Conservation (phyloP, 2,797 vertebrate species). For the Sebastolobus altivelis region DNA sequence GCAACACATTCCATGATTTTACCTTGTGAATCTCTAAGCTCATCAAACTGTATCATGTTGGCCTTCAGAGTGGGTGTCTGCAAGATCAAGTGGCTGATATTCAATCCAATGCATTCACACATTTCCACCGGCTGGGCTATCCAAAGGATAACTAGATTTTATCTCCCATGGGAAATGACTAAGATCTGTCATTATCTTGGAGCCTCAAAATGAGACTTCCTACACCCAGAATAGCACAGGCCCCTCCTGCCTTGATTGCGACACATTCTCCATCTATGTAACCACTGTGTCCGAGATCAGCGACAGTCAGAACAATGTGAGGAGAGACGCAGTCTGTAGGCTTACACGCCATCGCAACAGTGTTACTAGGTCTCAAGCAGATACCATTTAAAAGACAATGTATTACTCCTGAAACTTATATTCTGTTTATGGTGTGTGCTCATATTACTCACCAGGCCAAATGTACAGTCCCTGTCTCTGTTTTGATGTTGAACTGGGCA, state of each 20-base stretch:
- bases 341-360: constrained; percentile 81
- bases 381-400: constrained; percentile 83
- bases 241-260: constrained; percentile 74
- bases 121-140: constrained; percentile 78
- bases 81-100: constrained; percentile 82
- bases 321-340: constrained; percentile 74
- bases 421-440: constrained; percentile 88
- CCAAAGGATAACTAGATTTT: constrained; percentile 82
- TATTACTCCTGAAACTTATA: constrained; percentile 87
- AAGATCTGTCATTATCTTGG: constrained; percentile 81
- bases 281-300: constrained; percentile 77
- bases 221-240: constrained; percentile 80
- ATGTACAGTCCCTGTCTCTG: constrained; percentile 92
- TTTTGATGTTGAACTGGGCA: constrained; percentile 92
- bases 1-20: constrained; percentile 79
- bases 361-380: constrained; percentile 85
- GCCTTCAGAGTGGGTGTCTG: constrained; percentile 78
- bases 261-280: constrained; percentile 77
- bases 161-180: constrained; percentile 77
- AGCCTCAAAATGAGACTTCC: constrained; percentile 80
- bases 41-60: constrained; percentile 78
- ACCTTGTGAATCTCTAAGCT: constrained; percentile 73
- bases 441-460: constrained; percentile 90
- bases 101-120: constrained; percentile 79
- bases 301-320: constrained; percentile 73